These are phyloP conservation scores for Serranochromis macrocephalus DNA, from an alignment of 2,113 vertebrate species.

Conservation along the genomic window DNA sequence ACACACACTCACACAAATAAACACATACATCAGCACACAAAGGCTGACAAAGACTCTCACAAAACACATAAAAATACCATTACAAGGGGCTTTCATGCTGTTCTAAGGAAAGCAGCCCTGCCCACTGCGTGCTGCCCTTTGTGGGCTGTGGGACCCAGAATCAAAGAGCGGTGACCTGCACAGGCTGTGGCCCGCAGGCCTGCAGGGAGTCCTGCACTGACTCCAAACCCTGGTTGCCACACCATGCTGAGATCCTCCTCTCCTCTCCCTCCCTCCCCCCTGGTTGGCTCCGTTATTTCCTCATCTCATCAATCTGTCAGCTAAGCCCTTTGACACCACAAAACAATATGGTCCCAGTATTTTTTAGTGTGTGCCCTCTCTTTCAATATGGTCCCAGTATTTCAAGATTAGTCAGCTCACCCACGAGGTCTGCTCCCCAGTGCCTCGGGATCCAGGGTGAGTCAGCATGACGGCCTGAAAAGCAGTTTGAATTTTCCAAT, in stretches of 20 bases:
- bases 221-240: conserved; percentile 55
- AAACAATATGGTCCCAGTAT: conserved; percentile 84
- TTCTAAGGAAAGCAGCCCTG: conserved; percentile 70
- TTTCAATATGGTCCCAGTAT: conserved; percentile 84
- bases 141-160: conserved; percentile 77
- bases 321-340: conserved; percentile 80
- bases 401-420: conserved; percentile 81
- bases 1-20: conserved; percentile 6
- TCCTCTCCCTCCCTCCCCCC: conserved; percentile 40
- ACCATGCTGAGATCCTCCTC: conserved; percentile 57
- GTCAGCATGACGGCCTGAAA: not conserved
- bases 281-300: conserved; percentile 80
- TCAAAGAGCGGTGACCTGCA: conserved; percentile 85
- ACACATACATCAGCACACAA: conserved; percentile 45
- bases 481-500: not conserved
- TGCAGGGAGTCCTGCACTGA: conserved; percentile 70
- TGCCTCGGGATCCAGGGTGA: not conserved
- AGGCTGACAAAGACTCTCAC: conserved; percentile 42
- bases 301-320: conserved; percentile 94
- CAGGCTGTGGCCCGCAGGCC: conserved; percentile 78
- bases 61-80: conserved; percentile 55
- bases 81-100: conserved; percentile 57
- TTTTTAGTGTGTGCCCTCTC: conserved; percentile 53
- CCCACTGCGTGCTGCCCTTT: conserved; percentile 80
- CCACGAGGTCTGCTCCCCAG: conserved; percentile 14